A percentile compares a stretch with the other conserved stretches of the same genome.
Conservation (phyloP, 2,888 invertebrate genomes). For the Melikaiella ostensackeni region DNA sequence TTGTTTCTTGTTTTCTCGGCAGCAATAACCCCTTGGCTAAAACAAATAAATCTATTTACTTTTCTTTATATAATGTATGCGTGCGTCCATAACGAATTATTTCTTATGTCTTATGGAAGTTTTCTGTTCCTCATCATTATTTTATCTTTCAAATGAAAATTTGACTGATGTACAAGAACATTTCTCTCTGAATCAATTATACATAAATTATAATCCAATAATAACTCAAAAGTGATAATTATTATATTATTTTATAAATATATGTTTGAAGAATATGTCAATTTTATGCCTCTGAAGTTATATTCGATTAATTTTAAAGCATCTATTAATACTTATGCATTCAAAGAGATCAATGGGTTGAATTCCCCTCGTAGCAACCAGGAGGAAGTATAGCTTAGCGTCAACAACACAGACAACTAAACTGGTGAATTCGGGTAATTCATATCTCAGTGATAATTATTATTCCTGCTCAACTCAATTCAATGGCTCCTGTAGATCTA, state of each 20-base stretch:
- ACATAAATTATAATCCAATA: neutral
- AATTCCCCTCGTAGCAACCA: neutral
- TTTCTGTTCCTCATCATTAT: neutral
- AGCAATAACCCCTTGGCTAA: no score
- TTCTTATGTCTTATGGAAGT: neutral
- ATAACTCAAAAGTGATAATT: neutral
- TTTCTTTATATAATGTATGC: no score
- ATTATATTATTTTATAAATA: neutral
- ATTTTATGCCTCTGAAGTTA: no score
- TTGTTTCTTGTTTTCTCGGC: no score
- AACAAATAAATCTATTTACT: no score
- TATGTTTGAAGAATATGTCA: no score
- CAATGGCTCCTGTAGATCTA: neutral
- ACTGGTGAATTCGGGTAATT: slow-evolving; percentile 3
- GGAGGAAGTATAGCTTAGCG: neutral
- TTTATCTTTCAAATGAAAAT: neutral
- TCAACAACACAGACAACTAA: neutral
- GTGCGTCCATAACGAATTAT: no score
- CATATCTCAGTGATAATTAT: slow-evolving; percentile 3
- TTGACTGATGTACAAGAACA: neutral
- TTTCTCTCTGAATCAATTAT: no score
- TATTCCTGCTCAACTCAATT: slow-evolving; percentile 1
- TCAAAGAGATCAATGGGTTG: neutral
- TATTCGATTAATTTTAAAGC: no score
- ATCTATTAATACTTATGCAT: neutral